Base-by-base conservation (phyloP, 2,888 invertebrate genomes). In the Ptychoptera contaminata region DNA sequence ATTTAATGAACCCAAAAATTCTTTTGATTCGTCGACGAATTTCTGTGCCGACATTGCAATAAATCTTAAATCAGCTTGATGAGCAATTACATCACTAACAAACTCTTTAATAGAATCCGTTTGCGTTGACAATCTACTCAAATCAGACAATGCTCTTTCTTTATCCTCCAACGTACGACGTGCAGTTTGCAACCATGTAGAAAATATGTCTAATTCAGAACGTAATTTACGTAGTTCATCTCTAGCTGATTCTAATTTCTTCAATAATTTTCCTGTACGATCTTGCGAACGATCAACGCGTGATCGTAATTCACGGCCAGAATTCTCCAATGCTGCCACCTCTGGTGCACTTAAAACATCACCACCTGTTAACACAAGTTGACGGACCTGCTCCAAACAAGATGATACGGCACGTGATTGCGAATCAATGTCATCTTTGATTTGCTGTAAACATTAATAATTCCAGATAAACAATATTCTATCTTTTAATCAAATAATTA, bases 41-140 rank as follows among this genome's bases (percentile, higher is more conserved):
- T 92, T 93, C 68, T 93, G 92, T 2, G 91, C 91, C 1, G 92
- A 82, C 86, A 94, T 92, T 3, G 91, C 90, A 53, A 96, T 90
- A 65, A 94, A 96, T 46, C 94, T 71, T 30, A 94, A 68, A 66
- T 96, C 96, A 1, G 92, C 96, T 63, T 94, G 93, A 60, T 94
- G 94, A 0, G 91, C 85, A 57, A 94, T 91, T 2, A 96, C 90
- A 64, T 92, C 92, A 50, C 83, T 84, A 30, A 91, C 84, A 62
- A 92, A 88, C 56, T 88, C 90, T 32, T 86, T 74, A 6, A 85
- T 82, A n/a, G 79, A 77, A 52, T 90, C 87, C 23, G 78, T 74
- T 58, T 81, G 82, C 9, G 73, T 72, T 37, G 77, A 71, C 16
- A 87, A 61, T 44, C 78, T 74, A 53, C 79, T 78, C 52, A 90